Conservation (phyloP, 2,797 vertebrate genomes). For the Chaetophractus vellerosus region DNA sequence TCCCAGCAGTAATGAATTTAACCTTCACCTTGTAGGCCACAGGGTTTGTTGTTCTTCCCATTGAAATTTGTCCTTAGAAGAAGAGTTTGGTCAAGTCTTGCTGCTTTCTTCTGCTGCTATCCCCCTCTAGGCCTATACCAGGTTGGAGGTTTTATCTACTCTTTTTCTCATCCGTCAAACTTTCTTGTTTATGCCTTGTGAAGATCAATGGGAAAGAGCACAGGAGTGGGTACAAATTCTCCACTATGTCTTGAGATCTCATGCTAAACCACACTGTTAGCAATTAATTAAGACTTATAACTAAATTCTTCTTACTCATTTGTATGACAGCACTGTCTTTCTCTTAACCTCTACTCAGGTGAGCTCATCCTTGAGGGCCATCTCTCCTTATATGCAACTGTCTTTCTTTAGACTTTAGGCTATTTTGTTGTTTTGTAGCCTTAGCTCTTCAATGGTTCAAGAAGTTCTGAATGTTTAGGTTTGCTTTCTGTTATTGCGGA, state of each 20-base stretch:
- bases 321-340: neutral
- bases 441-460: neutral
- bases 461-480: neutral
- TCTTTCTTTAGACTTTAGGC: neutral
- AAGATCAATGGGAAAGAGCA: neutral
- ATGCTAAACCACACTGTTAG: neutral
- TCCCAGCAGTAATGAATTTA: neutral
- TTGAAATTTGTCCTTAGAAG: neutral
- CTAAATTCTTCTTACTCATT: neutral
- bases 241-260: neutral
- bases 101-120: neutral
- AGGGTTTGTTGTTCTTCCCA: neutral
- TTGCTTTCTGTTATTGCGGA: neutral
- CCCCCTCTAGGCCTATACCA: neutral
- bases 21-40: neutral
- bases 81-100: neutral
- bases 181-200: neutral
- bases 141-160: neutral
- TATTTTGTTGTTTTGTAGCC: neutral
- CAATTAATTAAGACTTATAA: neutral
- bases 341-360: neutral
- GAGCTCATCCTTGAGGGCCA: neutral
- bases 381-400: neutral
- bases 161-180: neutral
- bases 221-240: neutral